Conservation (phyloP, 2,888 invertebrate species). For the Sialis lutaria region DNA sequence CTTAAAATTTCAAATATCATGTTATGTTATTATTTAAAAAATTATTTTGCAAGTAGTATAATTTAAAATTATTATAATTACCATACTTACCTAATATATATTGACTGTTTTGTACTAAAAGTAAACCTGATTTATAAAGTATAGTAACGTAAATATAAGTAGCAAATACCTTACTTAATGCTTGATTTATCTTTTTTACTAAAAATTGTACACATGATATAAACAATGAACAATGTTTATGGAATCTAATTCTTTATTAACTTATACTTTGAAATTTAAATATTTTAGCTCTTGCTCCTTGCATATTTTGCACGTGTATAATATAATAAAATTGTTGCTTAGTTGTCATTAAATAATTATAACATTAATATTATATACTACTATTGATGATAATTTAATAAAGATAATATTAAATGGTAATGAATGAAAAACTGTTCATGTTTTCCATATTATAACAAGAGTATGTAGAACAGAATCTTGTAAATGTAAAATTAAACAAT, state of each 20-base stretch:
- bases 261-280: background rate
- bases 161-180: no score
- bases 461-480: constrained; percentile 8
- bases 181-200: background rate
- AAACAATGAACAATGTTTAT: background rate
- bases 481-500: constrained; percentile 20
- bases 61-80: no score
- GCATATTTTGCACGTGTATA: background rate
- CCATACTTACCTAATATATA: no score
- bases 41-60: no score
- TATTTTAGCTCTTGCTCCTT: background rate
- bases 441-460: constrained; percentile 21
- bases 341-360: constrained; percentile 20
- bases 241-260: background rate
- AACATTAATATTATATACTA: constrained; percentile 13
- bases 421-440: constrained; percentile 18
- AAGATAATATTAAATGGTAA: constrained; percentile 4
- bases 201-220: background rate
- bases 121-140: no score
- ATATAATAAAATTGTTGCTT: constrained; percentile 22
- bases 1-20: no score
- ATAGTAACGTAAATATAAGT: no score
- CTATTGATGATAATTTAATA: constrained; percentile 10
- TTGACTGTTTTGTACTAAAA: no score
- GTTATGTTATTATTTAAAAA: no score